A percentile compares a stretch with the other conserved stretches of the same genome.
Evolutionary conservation across 37 sponge, comb jelly and placozoan genomes (phyloP).

Genomic region (Trichoplax adhaerens): DNA sequence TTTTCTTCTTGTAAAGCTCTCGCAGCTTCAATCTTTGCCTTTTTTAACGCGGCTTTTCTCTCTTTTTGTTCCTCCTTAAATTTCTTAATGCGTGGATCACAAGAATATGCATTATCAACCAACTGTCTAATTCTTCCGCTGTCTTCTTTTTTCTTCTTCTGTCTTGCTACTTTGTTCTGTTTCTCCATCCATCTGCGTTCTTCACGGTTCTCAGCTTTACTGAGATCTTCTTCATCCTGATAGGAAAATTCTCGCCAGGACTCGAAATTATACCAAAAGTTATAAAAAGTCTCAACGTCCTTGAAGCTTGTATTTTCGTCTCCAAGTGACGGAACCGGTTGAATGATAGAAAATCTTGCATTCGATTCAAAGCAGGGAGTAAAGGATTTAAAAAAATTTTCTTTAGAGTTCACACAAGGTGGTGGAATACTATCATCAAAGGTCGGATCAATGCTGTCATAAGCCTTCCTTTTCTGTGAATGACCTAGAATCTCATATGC

Average conservation of each 20-base stretch:
- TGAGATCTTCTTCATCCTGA: slow-evolving; percentile 71
- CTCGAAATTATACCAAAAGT: slow-evolving; percentile 85
- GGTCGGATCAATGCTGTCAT: slow-evolving; percentile 85
- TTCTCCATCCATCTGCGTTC: slow-evolving; percentile 87
- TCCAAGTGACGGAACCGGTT: slow-evolving; percentile 75
- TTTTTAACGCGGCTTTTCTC: slow-evolving; percentile 52
- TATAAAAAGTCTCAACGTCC: slow-evolving; percentile 69
- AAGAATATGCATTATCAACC: slow-evolving; percentile 72
- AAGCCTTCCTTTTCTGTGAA: slow-evolving; percentile 46
- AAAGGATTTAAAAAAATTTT: slow-evolving; percentile 66
- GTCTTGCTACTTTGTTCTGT: slow-evolving; percentile 73
- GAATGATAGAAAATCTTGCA: slow-evolving; percentile 44
- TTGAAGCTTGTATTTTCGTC: slow-evolving; percentile 20
- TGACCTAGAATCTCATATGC: slow-evolving; percentile 53
- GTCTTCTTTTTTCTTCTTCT: slow-evolving; percentile 73
- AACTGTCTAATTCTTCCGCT: slow-evolving; percentile 43
- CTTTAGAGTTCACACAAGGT: slow-evolving; percentile 25
- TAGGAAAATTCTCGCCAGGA: slow-evolving; percentile 97
- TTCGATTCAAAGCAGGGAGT: slow-evolving; percentile 58
- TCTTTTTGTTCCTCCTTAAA: slow-evolving; percentile 64
- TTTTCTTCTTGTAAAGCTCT: slow-evolving; percentile 29
- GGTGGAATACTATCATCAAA: slow-evolving; percentile 64
- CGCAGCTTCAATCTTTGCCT: slow-evolving; percentile 48
- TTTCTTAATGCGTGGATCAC: slow-evolving; percentile 73
- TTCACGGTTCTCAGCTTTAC: slow-evolving; percentile 89